phyloP scores from a whole-genome alignment of 2,888 invertebrate genomes.

The Oscheius sp. region DNA sequence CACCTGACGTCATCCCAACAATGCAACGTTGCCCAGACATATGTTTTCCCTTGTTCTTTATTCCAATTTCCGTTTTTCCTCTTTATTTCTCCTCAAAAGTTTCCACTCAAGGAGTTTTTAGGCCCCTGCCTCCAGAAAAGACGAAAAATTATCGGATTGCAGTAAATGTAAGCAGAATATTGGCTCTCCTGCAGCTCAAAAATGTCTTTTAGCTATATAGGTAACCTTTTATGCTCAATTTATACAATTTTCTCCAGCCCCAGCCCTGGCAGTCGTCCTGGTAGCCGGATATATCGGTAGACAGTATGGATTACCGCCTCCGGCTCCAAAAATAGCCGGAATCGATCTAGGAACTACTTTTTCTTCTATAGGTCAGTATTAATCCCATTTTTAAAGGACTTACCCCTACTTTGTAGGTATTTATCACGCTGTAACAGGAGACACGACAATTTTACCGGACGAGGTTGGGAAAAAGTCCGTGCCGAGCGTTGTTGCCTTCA shows the following conservation, averaged over 20 bases:
- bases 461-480: conserved; percentile 75
- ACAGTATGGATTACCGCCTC: conserved; percentile 76
- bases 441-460: conserved; percentile 75
- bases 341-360: conserved; percentile 77
- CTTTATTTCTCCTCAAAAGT: no score
- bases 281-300: conserved; percentile 76
- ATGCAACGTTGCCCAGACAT: conserved; percentile 8
- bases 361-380: conserved; percentile 72
- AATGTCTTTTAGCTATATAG: conserved; percentile 28
- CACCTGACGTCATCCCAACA: neutral
- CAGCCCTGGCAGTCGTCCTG: conserved; percentile 74
- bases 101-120: no score
- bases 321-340: conserved; percentile 76
- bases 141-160: no score
- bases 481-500: conserved; percentile 76
- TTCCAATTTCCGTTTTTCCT: no score
- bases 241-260: conserved; percentile 61
- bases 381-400: neutral
- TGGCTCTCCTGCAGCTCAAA: neutral
- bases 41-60: neutral
- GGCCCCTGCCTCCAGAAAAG: no score
- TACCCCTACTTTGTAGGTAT: conserved; percentile 61
- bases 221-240: neutral
- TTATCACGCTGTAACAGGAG: conserved; percentile 76
- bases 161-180: no score